Percentiles rank a stretch among this genome's conserved stretches.
Evolutionary conservation across 2,888 invertebrate genomes (phyloP).

Genomic region (Drosophila suboccidentalis): DNA sequence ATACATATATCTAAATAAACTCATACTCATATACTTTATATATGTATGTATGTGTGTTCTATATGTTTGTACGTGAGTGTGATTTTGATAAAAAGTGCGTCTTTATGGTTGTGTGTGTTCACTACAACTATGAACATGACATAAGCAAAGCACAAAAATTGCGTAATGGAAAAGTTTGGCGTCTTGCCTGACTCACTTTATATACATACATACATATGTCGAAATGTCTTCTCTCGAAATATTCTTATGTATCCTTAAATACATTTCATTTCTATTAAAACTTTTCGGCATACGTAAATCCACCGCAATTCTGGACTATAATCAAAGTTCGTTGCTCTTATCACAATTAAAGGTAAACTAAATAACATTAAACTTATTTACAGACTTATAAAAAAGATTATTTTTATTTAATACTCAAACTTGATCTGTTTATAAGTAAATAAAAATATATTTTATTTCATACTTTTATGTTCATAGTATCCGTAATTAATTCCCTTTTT

Average conservation of each 20-base stretch:
- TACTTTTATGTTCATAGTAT: not conserved
- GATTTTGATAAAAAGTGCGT: constrained; percentile 65
- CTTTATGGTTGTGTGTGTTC: constrained; percentile 18
- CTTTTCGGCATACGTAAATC: constrained; percentile 57
- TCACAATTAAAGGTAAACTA: constrained; percentile 20
- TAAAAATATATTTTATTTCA: not conserved
- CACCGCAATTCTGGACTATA: constrained; percentile 39
- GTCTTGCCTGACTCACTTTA: constrained; percentile 46
- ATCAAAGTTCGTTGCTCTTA: constrained; percentile 48
- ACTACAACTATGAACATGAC: constrained; percentile 61
- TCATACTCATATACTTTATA: constrained; percentile 8
- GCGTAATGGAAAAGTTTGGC: constrained; percentile 77
- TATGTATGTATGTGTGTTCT: not conserved
- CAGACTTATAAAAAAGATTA: not conserved
- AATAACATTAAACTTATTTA: not conserved
- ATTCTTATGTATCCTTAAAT: constrained; percentile 14
- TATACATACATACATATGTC: constrained; percentile 1
- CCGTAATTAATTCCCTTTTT: not conserved
- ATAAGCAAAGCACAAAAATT: constrained; percentile 66
- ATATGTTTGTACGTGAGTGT: constrained; percentile 35
- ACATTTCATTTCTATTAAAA: constrained; percentile 35
- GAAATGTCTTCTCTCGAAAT: constrained; percentile 15
- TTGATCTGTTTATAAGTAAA: not conserved
- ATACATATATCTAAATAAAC: constrained; percentile 39
- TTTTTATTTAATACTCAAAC: not conserved